Percentiles rank a stretch among this genome's conserved stretches.
phyloP scores from a whole-genome alignment of 2,113 vertebrate species.

The Probosciger aterrimus region DNA sequence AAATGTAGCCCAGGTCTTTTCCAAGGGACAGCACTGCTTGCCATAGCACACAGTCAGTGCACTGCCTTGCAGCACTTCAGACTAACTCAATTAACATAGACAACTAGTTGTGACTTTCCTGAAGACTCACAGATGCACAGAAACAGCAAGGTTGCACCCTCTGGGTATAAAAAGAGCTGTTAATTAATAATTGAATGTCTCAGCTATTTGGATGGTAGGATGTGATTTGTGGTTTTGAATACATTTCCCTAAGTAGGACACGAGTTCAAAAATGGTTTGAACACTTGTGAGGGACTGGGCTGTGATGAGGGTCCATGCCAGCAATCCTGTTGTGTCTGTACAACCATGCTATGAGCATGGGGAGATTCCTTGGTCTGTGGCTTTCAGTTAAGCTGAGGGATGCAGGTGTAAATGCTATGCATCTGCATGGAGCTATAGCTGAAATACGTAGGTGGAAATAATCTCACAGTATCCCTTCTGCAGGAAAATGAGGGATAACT shows the following conservation, averaged over 20 bases:
- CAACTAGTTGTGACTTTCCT: neutral
- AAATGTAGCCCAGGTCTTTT: neutral
- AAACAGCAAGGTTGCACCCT: neutral
- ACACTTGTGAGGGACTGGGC: neutral
- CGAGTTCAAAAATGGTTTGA: neutral
- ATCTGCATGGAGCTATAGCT: neutral
- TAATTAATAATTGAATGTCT: constrained; percentile 18
- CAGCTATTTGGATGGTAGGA: neutral
- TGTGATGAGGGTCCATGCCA: neutral
- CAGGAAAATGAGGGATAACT: neutral
- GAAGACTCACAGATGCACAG: neutral
- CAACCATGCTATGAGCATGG: accelerated
- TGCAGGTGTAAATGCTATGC: neutral
- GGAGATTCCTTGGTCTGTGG: neutral
- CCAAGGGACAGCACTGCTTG: neutral
- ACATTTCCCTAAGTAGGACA: neutral
- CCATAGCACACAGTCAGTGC: neutral
- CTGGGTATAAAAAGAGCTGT: neutral
- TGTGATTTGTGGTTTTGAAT: neutral
- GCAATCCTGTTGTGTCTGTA: neutral
- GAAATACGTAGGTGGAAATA: neutral
- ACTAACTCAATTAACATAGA: neutral
- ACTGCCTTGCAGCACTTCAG: neutral
- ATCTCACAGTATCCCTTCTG: neutral
- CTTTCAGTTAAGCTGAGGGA: neutral